Evolutionary conservation across 2,797 vertebrate species (phyloP), one percentile per base, ranked within the genome.

Genomic region (Spondyliosoma cantharus): DNA sequence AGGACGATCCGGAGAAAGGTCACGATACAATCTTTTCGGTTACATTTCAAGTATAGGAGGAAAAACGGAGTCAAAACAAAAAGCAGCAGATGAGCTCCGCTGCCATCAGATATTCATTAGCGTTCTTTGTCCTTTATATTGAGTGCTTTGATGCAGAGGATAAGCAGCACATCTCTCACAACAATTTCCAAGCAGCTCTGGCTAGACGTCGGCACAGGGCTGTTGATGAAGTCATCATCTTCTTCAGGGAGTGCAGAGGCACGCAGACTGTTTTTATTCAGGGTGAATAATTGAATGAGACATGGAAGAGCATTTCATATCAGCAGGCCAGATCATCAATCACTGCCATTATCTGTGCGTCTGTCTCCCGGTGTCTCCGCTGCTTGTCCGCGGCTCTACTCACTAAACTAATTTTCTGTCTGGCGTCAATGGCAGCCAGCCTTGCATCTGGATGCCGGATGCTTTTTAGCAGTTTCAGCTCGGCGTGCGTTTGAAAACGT

Each of bases 161-260:
- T 82, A 88, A 85, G 83, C 81, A 61, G 80, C 53, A 48, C 83
- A 75, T 86, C 83, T 79, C 77, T 80, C 76, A 58, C 72, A 29
- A 77, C 65, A 60, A 62, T 82, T 87, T 85, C 81, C 80, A 71
- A 75, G 82, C 76, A 50, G 63, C 62, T 78, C 81, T 69, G 80
- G 71, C 76, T 69, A 48, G 79, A 74, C 75, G 43, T 67, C 29
- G 57, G 53, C 75, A 43, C 37, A 53, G 46, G 50, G 8, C 76
- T 29, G 66, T 52, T 86, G 89, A 93, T 93, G 87, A 93, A 93
- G 92, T 93, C 91, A 87, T 93, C 90, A 82, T 88, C 78, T 65
- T 86, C 79, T 81, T 85, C 48, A 20, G 81, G 59, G 87, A 87
- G 82, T 11, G 65, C 69, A 43, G 53, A 64, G 78, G 81, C 83